These are phyloP conservation scores for Drosophila cracens DNA, from an alignment of 2,888 invertebrate genomes.

Conservation along the genomic window DNA sequence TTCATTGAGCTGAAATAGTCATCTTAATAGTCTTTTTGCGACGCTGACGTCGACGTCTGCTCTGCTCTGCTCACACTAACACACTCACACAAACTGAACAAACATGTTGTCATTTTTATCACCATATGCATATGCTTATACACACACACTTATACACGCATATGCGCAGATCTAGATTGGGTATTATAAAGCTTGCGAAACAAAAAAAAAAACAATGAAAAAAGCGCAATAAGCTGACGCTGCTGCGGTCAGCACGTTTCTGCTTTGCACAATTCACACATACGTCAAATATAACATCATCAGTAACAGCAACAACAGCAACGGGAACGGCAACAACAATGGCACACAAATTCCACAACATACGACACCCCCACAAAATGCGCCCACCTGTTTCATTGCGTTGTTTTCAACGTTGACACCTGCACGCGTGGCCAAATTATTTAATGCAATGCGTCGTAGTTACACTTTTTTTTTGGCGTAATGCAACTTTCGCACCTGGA, in stretches of 20 bases:
- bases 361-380: constrained; percentile 49
- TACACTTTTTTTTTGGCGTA: constrained; percentile 28
- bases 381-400: constrained; percentile 65
- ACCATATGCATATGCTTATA: constrained; percentile 42
- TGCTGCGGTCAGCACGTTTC: constrained; percentile 24
- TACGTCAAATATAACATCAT: constrained; percentile 57
- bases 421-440: constrained; percentile 59
- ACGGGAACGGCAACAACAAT: constrained; percentile 21
- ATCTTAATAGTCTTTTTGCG: constrained; percentile 40
- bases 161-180: constrained; percentile 18
- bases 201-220: constrained; percentile 21
- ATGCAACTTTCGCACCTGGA: constrained; percentile 50
- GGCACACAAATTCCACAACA: constrained; percentile 41
- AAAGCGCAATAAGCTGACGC: constrained; percentile 26
- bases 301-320: constrained; percentile 22
- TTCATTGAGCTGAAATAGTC: constrained; percentile 40
- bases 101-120: constrained; percentile 63
- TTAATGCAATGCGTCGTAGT: constrained; percentile 59
- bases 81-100: constrained; percentile 18
- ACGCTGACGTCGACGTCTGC: constrained; percentile 20
- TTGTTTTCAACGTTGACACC: constrained; percentile 29
- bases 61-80: constrained; percentile 28
- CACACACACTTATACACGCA: constrained; percentile 26
- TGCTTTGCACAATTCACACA: constrained; percentile 44
- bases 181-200: constrained; percentile 42